Conservation (phyloP, 1,140 invertebrate genomes). For the Batillaria attramentaria region DNA sequence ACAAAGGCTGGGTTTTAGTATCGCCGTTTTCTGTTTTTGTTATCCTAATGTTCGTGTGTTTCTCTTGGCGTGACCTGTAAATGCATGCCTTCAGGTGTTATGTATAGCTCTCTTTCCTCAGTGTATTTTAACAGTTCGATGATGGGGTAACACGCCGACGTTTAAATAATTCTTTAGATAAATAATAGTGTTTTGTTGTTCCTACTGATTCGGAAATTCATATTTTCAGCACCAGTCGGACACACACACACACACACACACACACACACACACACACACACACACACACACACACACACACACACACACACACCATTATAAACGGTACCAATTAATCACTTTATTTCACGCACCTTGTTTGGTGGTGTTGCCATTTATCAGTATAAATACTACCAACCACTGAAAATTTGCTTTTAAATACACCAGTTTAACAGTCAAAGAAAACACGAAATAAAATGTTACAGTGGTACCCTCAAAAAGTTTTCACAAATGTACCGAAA, state of each 20-base stretch:
- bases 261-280: neutral
- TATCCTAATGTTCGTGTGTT: no score
- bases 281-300: constrained; percentile 1
- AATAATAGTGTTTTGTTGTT: neutral
- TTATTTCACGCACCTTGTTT: no score
- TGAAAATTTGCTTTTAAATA: neutral
- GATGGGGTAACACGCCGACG: neutral
- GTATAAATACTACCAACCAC: neutral
- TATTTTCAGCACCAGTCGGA: neutral
- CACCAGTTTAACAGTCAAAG: neutral
- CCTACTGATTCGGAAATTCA: neutral
- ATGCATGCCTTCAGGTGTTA: neutral
- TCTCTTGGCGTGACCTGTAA: neutral
- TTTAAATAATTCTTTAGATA: neutral
- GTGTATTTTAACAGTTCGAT: neutral
- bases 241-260: neutral
- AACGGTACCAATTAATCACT: no score
- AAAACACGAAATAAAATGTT: neutral
- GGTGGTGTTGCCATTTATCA: no score
- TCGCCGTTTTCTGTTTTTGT: no score
- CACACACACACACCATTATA: neutral
- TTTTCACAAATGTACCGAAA: neutral
- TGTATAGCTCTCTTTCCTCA: neutral
- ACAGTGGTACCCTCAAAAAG: neutral
- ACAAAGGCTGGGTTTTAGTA: no score